Conservation (phyloP, 1,140 invertebrate species). For the Patella vulgata region DNA sequence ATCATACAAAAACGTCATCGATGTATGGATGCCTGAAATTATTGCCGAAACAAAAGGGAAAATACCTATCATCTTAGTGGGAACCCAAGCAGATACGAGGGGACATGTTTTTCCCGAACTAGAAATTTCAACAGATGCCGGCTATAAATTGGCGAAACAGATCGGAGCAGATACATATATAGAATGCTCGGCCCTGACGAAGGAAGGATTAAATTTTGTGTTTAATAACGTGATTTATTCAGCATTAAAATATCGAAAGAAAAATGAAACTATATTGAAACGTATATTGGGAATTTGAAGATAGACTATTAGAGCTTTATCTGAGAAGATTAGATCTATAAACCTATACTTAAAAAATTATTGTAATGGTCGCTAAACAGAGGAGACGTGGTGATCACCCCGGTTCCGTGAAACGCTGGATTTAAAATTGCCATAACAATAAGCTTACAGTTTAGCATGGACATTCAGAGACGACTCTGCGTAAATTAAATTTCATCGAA, state of each 20-base stretch:
- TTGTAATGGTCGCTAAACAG: too few species aligned
- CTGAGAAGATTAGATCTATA: too few species aligned
- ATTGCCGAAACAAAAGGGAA: slow-evolving; percentile 85
- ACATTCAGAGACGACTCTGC: too few species aligned
- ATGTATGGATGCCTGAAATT: slow-evolving; percentile 77
- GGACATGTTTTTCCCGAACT: slow-evolving; percentile 76
- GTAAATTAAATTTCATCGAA: too few species aligned
- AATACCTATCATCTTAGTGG: slow-evolving; percentile 86
- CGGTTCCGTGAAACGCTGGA: too few species aligned
- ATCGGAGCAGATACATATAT: slow-evolving; percentile 86
- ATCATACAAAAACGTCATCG: slow-evolving; percentile 96
- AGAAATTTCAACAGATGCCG: slow-evolving; percentile 79
- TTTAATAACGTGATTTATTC: slow-evolving; percentile 86
- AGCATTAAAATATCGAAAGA: slow-evolving; percentile 69
- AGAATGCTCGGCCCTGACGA: slow-evolving; percentile 90
- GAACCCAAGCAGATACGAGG: slow-evolving; percentile 59
- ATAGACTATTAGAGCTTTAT: too few species aligned
- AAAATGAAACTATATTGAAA: slow-evolving; percentile 43
- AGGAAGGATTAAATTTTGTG: slow-evolving; percentile 90
- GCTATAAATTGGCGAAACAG: slow-evolving; percentile 75
- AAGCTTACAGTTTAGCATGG: too few species aligned
- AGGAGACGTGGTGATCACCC: too few species aligned
- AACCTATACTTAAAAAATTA: too few species aligned
- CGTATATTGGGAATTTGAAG: slow-evolving; percentile 43
- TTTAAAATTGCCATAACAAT: too few species aligned